A percentile compares a stretch with the other conserved stretches of the same genome.
Conservation (phyloP, 2,888 invertebrate genomes). For the Gibbula magus region DNA sequence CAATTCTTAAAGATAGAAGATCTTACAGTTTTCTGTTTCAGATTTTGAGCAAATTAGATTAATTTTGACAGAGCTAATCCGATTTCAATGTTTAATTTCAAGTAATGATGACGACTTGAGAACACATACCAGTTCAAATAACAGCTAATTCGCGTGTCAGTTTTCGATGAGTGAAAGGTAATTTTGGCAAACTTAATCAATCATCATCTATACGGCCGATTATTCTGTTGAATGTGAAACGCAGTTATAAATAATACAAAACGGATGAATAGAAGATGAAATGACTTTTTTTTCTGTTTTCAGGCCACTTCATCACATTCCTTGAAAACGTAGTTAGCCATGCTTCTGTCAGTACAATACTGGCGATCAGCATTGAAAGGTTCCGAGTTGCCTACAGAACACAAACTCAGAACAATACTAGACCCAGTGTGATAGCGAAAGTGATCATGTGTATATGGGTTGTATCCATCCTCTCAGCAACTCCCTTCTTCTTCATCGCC, state of each 20-base stretch:
- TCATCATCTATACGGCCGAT: too few relatives aligned
- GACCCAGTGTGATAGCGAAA: conserved; percentile 68
- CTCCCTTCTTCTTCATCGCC: conserved; percentile 89
- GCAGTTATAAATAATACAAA: not conserved
- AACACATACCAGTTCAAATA: too few relatives aligned
- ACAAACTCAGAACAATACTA: conserved; percentile 79
- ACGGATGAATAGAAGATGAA: not conserved
- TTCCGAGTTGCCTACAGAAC: conserved; percentile 94
- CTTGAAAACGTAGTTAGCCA: conserved; percentile 93
- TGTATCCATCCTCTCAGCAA: conserved; percentile 62
- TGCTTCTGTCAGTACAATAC: conserved; percentile 91
- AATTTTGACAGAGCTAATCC: too few relatives aligned
- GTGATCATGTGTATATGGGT: conserved; percentile 73
- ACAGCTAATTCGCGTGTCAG: too few relatives aligned
- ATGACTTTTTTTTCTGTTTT: conserved; percentile 59
- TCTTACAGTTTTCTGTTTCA: too few relatives aligned
- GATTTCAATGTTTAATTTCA: too few relatives aligned
- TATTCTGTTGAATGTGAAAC: not conserved
- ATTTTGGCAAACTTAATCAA: too few relatives aligned
- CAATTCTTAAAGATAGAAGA: too few relatives aligned
- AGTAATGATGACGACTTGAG: too few relatives aligned
- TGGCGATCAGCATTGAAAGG: conserved; percentile 93
- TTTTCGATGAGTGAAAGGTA: too few relatives aligned
- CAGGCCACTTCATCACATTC: conserved; percentile 94
- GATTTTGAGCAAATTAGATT: too few relatives aligned